phyloP scores from a whole-genome alignment of 2,113 vertebrate genomes.

The Notiomystis cincta region DNA sequence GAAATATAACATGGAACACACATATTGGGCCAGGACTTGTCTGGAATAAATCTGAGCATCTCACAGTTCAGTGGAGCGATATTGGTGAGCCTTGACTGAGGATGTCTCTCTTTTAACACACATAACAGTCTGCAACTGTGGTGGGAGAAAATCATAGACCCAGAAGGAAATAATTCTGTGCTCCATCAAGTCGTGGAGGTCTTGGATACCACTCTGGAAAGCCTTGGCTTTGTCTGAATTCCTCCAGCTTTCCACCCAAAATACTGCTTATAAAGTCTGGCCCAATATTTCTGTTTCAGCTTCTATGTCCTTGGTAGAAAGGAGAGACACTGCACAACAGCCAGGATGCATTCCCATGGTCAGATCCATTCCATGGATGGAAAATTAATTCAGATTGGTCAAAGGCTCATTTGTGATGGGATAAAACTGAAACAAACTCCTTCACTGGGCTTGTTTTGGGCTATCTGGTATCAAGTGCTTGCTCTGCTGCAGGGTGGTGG shows the following conservation, averaged over 20 bases:
- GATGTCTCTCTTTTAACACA: not conserved
- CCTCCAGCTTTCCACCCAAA: not conserved
- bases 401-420: not conserved
- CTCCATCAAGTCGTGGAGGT: not conserved
- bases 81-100: not conserved
- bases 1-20: not conserved
- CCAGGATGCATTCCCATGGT: not conserved
- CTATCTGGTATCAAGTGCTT: not conserved
- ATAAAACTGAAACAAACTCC: not conserved
- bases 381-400: not conserved
- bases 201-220: not conserved
- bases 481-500: not conserved
- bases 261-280: not conserved
- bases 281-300: not conserved
- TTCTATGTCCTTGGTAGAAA: not conserved
- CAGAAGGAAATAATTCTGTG: not conserved
- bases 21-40: not conserved
- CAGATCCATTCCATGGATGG: not conserved
- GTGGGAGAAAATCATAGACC: not conserved
- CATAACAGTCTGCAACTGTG: accelerated
- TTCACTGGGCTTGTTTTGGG: not conserved
- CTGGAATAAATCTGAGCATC: conserved; percentile 15
- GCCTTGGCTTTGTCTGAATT: not conserved
- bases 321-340: accelerated
- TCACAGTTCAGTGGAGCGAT: not conserved